These are phyloP conservation scores for Aldrovandia affinis DNA, from an alignment of 2,797 vertebrate genomes.

Conservation along the genomic window DNA sequence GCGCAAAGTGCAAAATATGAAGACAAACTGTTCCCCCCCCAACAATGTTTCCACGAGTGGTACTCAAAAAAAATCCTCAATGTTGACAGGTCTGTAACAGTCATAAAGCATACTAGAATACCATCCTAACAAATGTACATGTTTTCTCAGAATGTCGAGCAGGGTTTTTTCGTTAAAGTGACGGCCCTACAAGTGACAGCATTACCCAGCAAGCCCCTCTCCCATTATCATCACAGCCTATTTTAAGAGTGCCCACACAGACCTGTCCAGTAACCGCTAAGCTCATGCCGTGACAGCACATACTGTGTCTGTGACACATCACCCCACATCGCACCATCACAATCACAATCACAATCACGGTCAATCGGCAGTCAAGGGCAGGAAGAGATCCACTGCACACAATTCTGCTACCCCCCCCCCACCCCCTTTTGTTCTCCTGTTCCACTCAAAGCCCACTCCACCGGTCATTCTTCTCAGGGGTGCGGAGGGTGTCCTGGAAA, in stretches of 20 bases:
- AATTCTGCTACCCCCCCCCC: neutral
- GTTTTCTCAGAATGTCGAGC: too few relatives aligned
- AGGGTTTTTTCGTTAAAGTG: too few relatives aligned
- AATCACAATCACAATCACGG: neutral
- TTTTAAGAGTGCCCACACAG: neutral
- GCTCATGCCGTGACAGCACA: neutral
- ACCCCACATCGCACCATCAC: neutral
- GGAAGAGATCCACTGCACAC: neutral
- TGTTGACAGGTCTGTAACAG: too few relatives aligned
- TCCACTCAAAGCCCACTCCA: neutral
- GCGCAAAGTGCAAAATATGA: too few relatives aligned
- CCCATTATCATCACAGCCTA: neutral
- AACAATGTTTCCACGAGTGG: too few relatives aligned
- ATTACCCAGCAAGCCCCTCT: neutral
- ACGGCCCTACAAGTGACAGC: neutral
- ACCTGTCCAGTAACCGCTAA: neutral
- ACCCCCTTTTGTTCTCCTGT: neutral
- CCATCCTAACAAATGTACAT: too few relatives aligned
- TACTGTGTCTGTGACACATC: constrained; percentile 7
- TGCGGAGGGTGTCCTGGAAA: constrained; percentile 20
- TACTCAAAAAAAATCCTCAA: too few relatives aligned
- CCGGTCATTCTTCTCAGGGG: constrained; percentile 37
- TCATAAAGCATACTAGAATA: too few relatives aligned
- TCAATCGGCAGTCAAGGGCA: constrained; percentile 2
- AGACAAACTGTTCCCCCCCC: too few relatives aligned